A percentile compares a stretch with the other conserved stretches of the same genome.
These are phyloP conservation scores for Blastobasis adustella DNA, from an alignment of 2,888 invertebrate genomes.

Conservation along the genomic window DNA sequence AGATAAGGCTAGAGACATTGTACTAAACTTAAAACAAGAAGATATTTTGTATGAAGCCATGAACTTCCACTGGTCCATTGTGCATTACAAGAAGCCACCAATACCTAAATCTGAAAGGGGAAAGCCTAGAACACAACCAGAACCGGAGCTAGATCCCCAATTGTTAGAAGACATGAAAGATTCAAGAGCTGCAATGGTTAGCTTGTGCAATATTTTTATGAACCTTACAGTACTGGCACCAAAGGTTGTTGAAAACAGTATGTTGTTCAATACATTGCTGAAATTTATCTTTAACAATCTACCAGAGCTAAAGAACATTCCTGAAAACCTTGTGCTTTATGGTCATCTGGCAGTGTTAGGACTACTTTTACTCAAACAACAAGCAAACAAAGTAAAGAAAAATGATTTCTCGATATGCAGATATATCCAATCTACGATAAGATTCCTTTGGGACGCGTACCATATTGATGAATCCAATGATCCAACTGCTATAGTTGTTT, in stretches of 20 bases:
- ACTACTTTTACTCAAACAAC: slow-evolving; percentile 87
- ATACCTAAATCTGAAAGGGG: slow-evolving; percentile 87
- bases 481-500: slow-evolving; percentile 86
- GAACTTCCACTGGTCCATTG: slow-evolving; percentile 90
- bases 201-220: slow-evolving; percentile 93
- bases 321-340: slow-evolving; percentile 88
- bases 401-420: slow-evolving; percentile 92
- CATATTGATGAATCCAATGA: slow-evolving; percentile 92
- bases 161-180: slow-evolving; percentile 88
- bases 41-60: slow-evolving; percentile 86
- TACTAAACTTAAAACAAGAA: slow-evolving; percentile 86
- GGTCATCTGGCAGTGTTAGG: slow-evolving; percentile 91
- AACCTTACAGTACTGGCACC: slow-evolving; percentile 92
- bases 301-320: slow-evolving; percentile 87
- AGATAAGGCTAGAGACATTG: slow-evolving; percentile 87
- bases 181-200: slow-evolving; percentile 88
- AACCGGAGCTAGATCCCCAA: slow-evolving; percentile 82
- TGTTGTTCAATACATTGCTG: slow-evolving; percentile 84
- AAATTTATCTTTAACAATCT: slow-evolving; percentile 90
- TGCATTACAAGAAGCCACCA: slow-evolving; percentile 87
- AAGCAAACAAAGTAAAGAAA: slow-evolving; percentile 87
- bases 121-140: slow-evolving; percentile 83
- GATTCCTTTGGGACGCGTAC: slow-evolving; percentile 95
- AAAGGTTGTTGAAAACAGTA: slow-evolving; percentile 85
- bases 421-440: slow-evolving; percentile 90